Evolutionary conservation across 2,888 invertebrate species (phyloP).

Genomic region (Dioctria rufipes): DNA sequence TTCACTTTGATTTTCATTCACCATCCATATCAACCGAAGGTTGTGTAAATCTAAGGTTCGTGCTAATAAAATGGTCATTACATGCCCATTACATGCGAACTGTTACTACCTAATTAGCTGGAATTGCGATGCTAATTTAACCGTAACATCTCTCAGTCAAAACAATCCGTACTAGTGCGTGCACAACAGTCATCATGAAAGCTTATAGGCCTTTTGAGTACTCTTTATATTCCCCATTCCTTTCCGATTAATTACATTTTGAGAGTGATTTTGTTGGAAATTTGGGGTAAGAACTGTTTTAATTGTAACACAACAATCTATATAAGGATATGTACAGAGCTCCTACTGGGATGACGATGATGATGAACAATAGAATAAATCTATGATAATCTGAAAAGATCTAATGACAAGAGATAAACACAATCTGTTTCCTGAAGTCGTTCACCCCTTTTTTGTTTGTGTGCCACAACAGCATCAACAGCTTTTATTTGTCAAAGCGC

Average conservation of each 20-base stretch:
- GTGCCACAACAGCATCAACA: not conserved
- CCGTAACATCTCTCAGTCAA: not conserved
- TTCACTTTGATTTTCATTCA: too few relatives aligned
- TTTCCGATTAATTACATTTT: not conserved
- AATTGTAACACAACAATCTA: too few relatives aligned
- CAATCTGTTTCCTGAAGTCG: slow-evolving; percentile 29
- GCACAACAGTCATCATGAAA: not conserved
- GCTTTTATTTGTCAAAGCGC: slow-evolving; percentile 12
- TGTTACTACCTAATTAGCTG: not conserved
- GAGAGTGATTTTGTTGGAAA: not conserved
- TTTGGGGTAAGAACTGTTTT: too few relatives aligned
- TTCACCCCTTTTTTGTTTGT: not conserved
- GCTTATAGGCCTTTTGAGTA: not conserved
- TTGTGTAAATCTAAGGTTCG: not conserved
- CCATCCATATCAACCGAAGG: too few relatives aligned
- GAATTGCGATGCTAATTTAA: slow-evolving; percentile 13
- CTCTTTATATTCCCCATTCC: not conserved
- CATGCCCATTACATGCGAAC: slow-evolving; percentile 9
- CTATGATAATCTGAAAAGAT: slow-evolving; percentile 2
- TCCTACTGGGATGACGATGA: too few relatives aligned
- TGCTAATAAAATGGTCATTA: slow-evolving; percentile 12
- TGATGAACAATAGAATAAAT: not conserved
- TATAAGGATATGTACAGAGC: too few relatives aligned
- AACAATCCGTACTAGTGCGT: not conserved
- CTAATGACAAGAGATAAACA: slow-evolving; percentile 30